Percentiles rank a stretch among this genome's conserved stretches.
Conservation (phyloP, 1,140 invertebrate genomes). For the Diprion similis region DNA sequence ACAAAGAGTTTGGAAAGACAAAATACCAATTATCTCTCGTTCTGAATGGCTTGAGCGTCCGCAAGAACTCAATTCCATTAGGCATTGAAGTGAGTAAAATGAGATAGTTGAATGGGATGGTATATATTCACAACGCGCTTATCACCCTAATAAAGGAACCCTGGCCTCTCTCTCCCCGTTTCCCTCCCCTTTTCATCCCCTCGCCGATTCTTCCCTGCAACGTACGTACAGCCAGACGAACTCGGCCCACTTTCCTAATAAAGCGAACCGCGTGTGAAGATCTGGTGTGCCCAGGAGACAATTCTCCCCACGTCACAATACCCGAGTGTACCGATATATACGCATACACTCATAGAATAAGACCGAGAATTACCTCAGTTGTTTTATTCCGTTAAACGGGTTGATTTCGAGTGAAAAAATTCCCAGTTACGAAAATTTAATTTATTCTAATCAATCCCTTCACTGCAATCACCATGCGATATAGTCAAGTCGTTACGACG, state of each 20-base stretch:
- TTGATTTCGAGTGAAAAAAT: too few species aligned
- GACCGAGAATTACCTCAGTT: too few species aligned
- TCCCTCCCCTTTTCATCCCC: too few species aligned
- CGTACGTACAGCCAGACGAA: too few species aligned
- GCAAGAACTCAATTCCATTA: constrained; percentile 58
- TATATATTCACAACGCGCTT: constrained; percentile 39
- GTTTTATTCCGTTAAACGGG: too few species aligned
- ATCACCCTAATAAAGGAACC: constrained; percentile 54
- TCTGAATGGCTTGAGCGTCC: constrained; percentile 34
- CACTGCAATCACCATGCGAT: too few species aligned
- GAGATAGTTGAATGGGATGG: constrained; percentile 43
- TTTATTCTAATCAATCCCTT: too few species aligned
- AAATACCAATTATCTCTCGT: constrained; percentile 37
- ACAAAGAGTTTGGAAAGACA: constrained; percentile 54
- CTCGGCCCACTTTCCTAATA: constrained; percentile 32
- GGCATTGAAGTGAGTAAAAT: constrained; percentile 57
- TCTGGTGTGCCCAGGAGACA: constrained; percentile 51
- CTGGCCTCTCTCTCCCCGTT: constrained; percentile 26
- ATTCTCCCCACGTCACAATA: constrained; percentile 51
- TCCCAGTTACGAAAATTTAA: too few species aligned
- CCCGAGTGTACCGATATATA: constrained; percentile 9
- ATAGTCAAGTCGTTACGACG: too few species aligned
- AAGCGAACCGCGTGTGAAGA: constrained; percentile 39
- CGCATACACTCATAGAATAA: too few species aligned
- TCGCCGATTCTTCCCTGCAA: too few species aligned